These are phyloP conservation scores for Spea bombifrons DNA, from an alignment of 2,113 vertebrate species.

Conservation along the genomic window DNA sequence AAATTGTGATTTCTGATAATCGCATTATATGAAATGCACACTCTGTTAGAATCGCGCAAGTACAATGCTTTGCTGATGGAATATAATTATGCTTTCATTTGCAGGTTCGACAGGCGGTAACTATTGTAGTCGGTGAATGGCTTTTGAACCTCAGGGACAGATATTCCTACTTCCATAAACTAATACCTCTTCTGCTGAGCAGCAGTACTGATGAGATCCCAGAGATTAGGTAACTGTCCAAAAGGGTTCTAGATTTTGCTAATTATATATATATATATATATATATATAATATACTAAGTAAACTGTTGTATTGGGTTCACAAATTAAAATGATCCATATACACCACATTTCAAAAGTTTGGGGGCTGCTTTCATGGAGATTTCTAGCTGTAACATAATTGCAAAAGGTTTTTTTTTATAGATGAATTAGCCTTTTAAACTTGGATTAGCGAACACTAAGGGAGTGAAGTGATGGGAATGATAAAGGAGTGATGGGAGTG, in stretches of 20 bases:
- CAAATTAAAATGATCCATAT: too few relatives aligned
- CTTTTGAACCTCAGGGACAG: slow-evolving; percentile 81
- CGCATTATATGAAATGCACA: background rate
- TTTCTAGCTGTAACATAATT: too few relatives aligned
- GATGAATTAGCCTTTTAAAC: too few relatives aligned
- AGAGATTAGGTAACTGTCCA: slow-evolving; percentile 71
- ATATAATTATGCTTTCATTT: background rate
- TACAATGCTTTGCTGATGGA: background rate
- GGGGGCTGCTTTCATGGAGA: too few relatives aligned
- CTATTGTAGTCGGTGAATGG: slow-evolving; percentile 80
- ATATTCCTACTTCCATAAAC: slow-evolving; percentile 90
- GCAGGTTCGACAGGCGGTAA: slow-evolving; percentile 85
- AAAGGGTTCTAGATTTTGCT: background rate
- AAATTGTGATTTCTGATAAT: background rate
- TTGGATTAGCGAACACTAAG: too few relatives aligned
- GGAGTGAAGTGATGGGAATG: too few relatives aligned
- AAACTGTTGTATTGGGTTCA: too few relatives aligned
- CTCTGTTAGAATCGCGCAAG: background rate
- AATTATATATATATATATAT: background rate
- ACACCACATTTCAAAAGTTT: too few relatives aligned
- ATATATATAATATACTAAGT: background rate
- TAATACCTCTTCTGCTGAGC: slow-evolving; percentile 87
- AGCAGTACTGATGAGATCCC: slow-evolving; percentile 80
- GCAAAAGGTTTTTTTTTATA: too few relatives aligned
- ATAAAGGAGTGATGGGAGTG: too few relatives aligned